These are phyloP conservation scores for Luscinia megarhynchos DNA, from an alignment of 2,797 vertebrate species.

Conservation along the genomic window DNA sequence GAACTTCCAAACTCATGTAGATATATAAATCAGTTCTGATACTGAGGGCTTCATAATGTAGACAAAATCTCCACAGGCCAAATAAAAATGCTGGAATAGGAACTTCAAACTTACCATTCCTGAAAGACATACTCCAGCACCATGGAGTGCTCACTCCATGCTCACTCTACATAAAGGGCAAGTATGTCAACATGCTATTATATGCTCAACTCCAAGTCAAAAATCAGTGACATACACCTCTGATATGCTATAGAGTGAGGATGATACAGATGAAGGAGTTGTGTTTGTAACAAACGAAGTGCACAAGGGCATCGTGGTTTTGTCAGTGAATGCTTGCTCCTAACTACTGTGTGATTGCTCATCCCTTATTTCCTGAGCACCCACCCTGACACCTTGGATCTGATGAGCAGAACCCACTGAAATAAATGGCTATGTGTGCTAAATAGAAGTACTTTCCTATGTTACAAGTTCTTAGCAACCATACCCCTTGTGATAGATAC, in stretches of 20 bases:
- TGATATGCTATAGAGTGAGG: background rate
- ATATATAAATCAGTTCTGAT: background rate
- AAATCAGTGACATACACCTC: background rate
- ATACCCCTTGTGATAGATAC: background rate
- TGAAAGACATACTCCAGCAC: background rate
- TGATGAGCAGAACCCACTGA: background rate
- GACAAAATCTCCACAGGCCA: background rate
- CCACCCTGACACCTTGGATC: background rate
- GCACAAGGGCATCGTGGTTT: background rate
- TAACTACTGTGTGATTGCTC: background rate
- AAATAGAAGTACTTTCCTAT: background rate
- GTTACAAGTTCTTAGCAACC: background rate
- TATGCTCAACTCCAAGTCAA: background rate
- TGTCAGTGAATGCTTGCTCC: background rate
- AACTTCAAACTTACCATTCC: background rate
- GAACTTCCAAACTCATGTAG: background rate
- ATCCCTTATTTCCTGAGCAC: background rate
- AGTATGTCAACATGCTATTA: background rate
- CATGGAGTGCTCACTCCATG: too few species aligned
- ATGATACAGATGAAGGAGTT: background rate
- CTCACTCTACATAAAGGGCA: background rate
- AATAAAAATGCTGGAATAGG: background rate
- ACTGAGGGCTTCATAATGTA: background rate
- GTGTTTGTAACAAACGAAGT: background rate
- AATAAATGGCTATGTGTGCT: background rate